A percentile compares a stretch with the other conserved stretches of the same genome.
phyloP scores from a whole-genome alignment of 1,140 invertebrate species.

The Telenomus remus region DNA sequence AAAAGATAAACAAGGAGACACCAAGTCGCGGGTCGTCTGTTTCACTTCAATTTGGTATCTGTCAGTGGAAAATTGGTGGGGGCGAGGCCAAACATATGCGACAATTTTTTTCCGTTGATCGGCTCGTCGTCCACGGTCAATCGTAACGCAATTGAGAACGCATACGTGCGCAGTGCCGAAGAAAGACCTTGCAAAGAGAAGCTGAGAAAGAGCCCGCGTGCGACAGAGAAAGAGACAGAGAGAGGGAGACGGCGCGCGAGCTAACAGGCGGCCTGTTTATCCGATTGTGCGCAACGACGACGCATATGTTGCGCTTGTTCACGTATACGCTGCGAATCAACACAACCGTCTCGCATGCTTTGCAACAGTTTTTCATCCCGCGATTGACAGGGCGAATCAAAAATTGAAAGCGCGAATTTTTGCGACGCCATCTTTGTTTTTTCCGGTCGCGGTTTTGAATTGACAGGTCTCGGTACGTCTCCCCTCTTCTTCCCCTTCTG shows the following conservation, averaged over 20 bases:
- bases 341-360: too few relatives aligned
- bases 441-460: too few relatives aligned
- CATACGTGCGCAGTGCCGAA: slow-evolving; percentile 44
- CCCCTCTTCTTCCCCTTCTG: too few relatives aligned
- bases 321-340: slow-evolving; percentile 30
- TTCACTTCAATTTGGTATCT: slow-evolving; percentile 12
- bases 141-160: slow-evolving; percentile 51
- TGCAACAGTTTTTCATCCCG: too few relatives aligned
- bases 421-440: too few relatives aligned
- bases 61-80: neutral
- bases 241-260: slow-evolving; percentile 33
- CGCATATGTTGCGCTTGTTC: slow-evolving; percentile 58
- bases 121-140: slow-evolving; percentile 42
- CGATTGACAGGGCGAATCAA: too few relatives aligned
- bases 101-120: slow-evolving; percentile 29
- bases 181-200: slow-evolving; percentile 57
- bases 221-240: slow-evolving; percentile 13
- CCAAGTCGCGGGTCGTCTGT: neutral
- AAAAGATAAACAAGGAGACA: neutral
- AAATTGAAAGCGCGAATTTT: too few relatives aligned
- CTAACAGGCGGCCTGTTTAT: slow-evolving; percentile 38
- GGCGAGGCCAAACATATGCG: slow-evolving; percentile 19
- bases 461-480: slow-evolving; percentile 11
- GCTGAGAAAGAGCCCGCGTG: slow-evolving; percentile 21
- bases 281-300: slow-evolving; percentile 60